phyloP scores from a whole-genome alignment of 2,888 invertebrate species.

The Thymelicus sylvestris region DNA sequence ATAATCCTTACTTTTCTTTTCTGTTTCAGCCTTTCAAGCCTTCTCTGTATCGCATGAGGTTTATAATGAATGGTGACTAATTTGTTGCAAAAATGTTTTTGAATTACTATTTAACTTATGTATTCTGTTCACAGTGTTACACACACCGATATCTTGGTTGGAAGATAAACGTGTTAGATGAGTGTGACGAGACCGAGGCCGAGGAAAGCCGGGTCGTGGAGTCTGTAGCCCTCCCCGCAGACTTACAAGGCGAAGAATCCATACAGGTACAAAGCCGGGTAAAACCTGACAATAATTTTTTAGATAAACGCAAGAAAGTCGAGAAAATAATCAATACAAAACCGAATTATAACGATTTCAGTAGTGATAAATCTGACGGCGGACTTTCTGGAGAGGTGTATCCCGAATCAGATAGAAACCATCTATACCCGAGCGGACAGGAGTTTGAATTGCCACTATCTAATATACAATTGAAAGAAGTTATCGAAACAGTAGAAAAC shows the following conservation, averaged over 20 bases:
- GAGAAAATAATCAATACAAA: constrained; percentile 80
- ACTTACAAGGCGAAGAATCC: constrained; percentile 81
- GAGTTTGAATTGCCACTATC: constrained; percentile 78
- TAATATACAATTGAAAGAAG: constrained; percentile 72
- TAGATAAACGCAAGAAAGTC: constrained; percentile 71
- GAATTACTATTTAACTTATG: constrained; percentile 7
- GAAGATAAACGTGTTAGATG: constrained; percentile 96
- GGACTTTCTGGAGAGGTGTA: constrained; percentile 65
- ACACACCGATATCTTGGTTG: constrained; percentile 97
- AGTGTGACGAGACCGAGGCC: constrained; percentile 87
- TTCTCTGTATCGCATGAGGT: constrained; percentile 79
- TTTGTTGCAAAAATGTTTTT: constrained; percentile 18
- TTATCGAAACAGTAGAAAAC: constrained; percentile 74
- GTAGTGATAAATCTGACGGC: constrained; percentile 64
- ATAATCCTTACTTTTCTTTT: constrained; percentile 77
- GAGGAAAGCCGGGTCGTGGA: constrained; percentile 82
- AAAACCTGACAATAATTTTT: constrained; percentile 85
- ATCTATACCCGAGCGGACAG: constrained; percentile 56
- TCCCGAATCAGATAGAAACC: constrained; percentile 52
- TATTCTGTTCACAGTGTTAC: constrained; percentile 88
- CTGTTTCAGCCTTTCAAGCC: constrained; percentile 83
- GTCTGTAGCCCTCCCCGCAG: constrained; percentile 65
- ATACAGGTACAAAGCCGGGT: constrained; percentile 87
- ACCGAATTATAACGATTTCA: constrained; percentile 80
- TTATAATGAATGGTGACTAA: constrained; percentile 62